Evolutionary conservation across 2,888 invertebrate genomes (phyloP).

Genomic region (Crocallis elinguaria): DNA sequence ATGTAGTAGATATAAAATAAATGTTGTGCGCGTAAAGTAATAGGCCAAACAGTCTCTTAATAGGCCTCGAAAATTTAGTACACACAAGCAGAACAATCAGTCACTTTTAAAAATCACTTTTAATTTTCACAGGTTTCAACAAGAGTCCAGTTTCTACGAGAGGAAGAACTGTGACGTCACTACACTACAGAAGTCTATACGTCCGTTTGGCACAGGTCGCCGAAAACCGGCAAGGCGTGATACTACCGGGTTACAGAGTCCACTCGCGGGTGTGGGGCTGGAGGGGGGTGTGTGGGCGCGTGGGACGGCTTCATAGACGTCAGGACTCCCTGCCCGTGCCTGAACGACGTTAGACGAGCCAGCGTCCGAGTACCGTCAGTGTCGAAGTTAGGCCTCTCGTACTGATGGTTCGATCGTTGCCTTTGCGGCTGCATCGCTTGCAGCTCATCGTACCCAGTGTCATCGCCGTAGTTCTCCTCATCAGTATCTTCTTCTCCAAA

Average conservation of each 20-base stretch:
- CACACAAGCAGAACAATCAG: constrained; percentile 20
- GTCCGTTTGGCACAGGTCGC: constrained; percentile 84
- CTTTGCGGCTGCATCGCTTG: constrained; percentile 75
- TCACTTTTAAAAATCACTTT: constrained; percentile 12
- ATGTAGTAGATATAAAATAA: too few relatives aligned
- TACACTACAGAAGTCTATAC: constrained; percentile 68
- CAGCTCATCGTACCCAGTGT: constrained; percentile 75
- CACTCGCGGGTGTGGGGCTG: constrained; percentile 71
- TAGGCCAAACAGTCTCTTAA: too few relatives aligned
- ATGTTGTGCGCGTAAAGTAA: too few relatives aligned
- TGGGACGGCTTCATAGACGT: constrained; percentile 58
- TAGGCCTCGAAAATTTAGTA: constrained; percentile 28
- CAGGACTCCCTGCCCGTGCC: constrained; percentile 63
- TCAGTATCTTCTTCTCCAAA: constrained; percentile 77
- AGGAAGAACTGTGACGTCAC: constrained; percentile 74
- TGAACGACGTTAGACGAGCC: constrained; percentile 74
- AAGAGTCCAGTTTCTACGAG: constrained; percentile 30
- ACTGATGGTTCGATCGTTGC: constrained; percentile 71
- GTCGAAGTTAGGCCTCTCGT: constrained; percentile 80
- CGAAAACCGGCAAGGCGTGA: constrained; percentile 82
- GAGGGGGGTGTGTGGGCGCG: constrained; percentile 69
- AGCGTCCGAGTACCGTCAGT: constrained; percentile 68
- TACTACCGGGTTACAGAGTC: constrained; percentile 82
- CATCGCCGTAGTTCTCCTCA: constrained; percentile 74
- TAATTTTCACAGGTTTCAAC: constrained; percentile 24